Percentiles rank a stretch among this genome's conserved stretches.
Conservation (phyloP, 2,113 vertebrate genomes). For the Meleagris gallopavo region DNA sequence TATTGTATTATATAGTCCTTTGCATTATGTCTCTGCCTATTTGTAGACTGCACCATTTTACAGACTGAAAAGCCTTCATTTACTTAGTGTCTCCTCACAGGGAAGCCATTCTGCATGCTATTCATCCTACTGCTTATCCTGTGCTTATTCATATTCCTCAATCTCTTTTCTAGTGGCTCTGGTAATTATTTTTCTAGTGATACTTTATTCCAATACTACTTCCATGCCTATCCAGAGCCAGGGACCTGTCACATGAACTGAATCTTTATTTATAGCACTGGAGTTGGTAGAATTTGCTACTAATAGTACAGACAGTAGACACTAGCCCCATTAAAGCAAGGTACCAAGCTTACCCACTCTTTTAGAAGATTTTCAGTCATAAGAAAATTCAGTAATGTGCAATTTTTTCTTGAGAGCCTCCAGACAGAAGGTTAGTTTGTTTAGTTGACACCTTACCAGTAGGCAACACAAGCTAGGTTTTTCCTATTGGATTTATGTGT, state of each 20-base stretch:
- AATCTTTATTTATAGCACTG: background rate
- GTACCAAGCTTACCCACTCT: background rate
- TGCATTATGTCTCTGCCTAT: background rate
- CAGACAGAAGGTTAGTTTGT: constrained; percentile 4
- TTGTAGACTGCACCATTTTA: background rate
- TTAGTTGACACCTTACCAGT: constrained; percentile 39
- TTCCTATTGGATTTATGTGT: background rate
- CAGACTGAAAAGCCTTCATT: background rate
- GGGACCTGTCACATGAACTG: background rate
- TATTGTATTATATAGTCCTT: background rate
- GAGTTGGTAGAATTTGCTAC: background rate
- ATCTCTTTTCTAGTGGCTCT: background rate
- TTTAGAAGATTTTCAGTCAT: background rate
- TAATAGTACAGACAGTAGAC: background rate
- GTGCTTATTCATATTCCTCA: background rate
- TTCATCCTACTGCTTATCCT: background rate
- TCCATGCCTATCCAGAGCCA: background rate
- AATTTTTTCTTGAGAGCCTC: background rate
- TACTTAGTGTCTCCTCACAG: background rate
- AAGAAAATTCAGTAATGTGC: background rate
- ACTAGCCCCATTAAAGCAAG: background rate
- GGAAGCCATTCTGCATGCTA: background rate
- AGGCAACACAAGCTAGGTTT: constrained; percentile 1
- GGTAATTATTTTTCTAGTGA: background rate
- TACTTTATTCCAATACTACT: background rate